phyloP scores from a whole-genome alignment of 2,888 invertebrate genomes.

The Diarsia dahlii region DNA sequence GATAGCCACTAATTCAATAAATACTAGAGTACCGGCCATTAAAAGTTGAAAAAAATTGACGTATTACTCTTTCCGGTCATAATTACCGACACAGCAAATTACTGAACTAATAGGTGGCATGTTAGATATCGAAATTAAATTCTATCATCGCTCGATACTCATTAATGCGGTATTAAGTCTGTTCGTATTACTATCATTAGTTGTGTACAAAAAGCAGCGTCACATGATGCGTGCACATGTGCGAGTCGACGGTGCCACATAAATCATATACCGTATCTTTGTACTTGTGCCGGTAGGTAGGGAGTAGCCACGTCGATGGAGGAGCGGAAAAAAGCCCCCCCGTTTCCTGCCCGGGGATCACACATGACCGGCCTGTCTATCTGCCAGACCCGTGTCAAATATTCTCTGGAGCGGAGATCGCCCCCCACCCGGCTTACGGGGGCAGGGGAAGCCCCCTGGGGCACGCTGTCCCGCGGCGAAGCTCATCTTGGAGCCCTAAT shows the following conservation, averaged over 20 bases:
- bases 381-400: slow-evolving; percentile 91
- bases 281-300: slow-evolving; percentile 81
- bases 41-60: slow-evolving; percentile 60
- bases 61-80: slow-evolving; percentile 60
- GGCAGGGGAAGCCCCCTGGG: slow-evolving; percentile 87
- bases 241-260: slow-evolving; percentile 82
- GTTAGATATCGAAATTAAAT: slow-evolving; percentile 69
- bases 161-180: slow-evolving; percentile 78
- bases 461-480: slow-evolving; percentile 90
- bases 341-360: slow-evolving; percentile 90
- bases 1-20: slow-evolving; percentile 77
- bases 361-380: slow-evolving; percentile 91
- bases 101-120: slow-evolving; percentile 67
- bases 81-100: slow-evolving; percentile 73
- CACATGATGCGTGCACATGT: slow-evolving; percentile 87
- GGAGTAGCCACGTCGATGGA: slow-evolving; percentile 86
- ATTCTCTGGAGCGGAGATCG: slow-evolving; percentile 90
- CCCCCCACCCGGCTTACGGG: slow-evolving; percentile 81
- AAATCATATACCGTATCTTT: slow-evolving; percentile 89
- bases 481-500: slow-evolving; percentile 90
- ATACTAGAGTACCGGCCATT: slow-evolving; percentile 66
- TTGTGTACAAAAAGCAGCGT: slow-evolving; percentile 81
- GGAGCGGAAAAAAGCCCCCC: slow-evolving; percentile 88
- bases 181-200: slow-evolving; percentile 82
- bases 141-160: slow-evolving; percentile 76